phyloP scores from a whole-genome alignment of 2,888 invertebrate species.

The Germaria angustata region DNA sequence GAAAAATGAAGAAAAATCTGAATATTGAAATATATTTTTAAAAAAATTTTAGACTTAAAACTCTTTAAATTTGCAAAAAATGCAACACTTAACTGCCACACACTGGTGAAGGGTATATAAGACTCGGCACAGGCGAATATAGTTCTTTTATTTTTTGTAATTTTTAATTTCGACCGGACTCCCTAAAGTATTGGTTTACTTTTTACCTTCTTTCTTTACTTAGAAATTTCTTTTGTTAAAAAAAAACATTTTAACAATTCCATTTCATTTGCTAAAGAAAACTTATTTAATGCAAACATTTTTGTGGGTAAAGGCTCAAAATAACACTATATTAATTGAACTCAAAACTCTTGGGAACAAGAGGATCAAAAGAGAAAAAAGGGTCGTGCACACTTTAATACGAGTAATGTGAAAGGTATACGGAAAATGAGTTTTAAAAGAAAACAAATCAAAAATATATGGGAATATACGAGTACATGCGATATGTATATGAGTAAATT shows the following conservation, averaged over 20 bases:
- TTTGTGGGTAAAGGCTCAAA: constrained; percentile 48
- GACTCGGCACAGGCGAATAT: too few species aligned
- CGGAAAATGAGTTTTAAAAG: neutral
- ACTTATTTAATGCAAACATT: constrained; percentile 24
- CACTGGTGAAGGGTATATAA: too few species aligned
- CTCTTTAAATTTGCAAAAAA: too few species aligned
- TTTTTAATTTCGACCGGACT: too few species aligned
- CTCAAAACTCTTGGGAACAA: constrained; percentile 42
- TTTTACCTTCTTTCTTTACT: neutral
- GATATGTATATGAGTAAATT: neutral
- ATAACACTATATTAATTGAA: constrained; percentile 50
- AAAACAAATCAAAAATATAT: constrained; percentile 6
- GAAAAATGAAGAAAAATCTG: too few species aligned
- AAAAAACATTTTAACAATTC: constrained; percentile 23
- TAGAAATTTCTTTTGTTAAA: constrained; percentile 5
- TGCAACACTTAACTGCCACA: too few species aligned
- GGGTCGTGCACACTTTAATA: constrained; percentile 26
- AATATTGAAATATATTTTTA: too few species aligned
- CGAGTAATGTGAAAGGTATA: neutral
- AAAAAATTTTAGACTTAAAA: too few species aligned
- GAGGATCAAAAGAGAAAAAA: neutral
- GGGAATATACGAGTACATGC: neutral
- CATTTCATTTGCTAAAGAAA: neutral
- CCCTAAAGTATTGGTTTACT: too few species aligned
- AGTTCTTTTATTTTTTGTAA: too few species aligned